These are phyloP conservation scores for Centrocercus urophasianus DNA, from an alignment of 2,113 vertebrate genomes.

Conservation along the genomic window DNA sequence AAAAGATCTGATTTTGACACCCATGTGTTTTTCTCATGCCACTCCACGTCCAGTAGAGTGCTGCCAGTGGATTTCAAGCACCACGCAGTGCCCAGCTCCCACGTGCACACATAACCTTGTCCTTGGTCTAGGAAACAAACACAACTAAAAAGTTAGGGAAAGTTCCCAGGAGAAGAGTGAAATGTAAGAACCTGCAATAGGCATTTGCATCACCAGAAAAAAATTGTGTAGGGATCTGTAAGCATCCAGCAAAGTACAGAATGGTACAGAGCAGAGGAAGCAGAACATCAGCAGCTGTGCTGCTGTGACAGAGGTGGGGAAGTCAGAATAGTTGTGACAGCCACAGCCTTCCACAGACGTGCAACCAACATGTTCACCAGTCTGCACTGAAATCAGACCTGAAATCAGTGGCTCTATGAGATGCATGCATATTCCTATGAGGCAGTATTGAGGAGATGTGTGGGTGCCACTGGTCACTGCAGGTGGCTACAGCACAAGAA, in stretches of 20 bases:
- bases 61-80: constrained; percentile 61
- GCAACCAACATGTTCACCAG: accelerated
- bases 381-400: neutral
- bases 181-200: constrained; percentile 25
- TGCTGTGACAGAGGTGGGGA: neutral
- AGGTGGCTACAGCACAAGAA: neutral
- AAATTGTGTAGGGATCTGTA: neutral
- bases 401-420: neutral
- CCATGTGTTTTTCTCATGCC: constrained; percentile 62
- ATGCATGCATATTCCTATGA: neutral
- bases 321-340: neutral
- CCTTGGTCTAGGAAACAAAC: constrained; percentile 55
- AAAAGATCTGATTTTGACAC: constrained; percentile 64
- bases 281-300: neutral
- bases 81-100: constrained; percentile 43
- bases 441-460: accelerated
- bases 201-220: neutral
- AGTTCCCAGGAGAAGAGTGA: constrained; percentile 45
- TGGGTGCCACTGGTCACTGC: neutral
- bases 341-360: neutral
- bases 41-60: constrained; percentile 47
- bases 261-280: neutral
- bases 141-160: constrained; percentile 29
- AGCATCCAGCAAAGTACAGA: neutral
- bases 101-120: neutral